Conservation (phyloP, 2,888 invertebrate species). For the Stramonita haemastoma region DNA sequence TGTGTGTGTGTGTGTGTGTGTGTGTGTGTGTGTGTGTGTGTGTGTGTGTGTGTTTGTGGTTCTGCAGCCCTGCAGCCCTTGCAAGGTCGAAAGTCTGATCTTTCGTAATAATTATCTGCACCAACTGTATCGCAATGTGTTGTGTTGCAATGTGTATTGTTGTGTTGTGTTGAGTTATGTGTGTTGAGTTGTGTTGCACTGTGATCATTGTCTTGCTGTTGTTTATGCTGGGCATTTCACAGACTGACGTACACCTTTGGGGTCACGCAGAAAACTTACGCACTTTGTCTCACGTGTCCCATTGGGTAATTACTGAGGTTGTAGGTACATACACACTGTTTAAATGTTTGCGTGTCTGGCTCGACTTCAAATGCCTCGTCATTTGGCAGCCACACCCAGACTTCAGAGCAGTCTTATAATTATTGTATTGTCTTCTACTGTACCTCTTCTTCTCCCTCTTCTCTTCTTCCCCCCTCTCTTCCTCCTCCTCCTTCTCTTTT, state of each 20-base stretch:
- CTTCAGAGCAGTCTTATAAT: not conserved
- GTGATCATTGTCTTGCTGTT: too few relatives aligned
- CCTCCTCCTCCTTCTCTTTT: not conserved
- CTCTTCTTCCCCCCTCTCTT: not conserved
- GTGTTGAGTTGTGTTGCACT: not conserved
- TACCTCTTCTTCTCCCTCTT: not conserved
- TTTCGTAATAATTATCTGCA: not conserved
- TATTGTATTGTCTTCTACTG: too few relatives aligned
- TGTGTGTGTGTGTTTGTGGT: not conserved
- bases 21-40: not conserved
- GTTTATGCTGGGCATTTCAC: too few relatives aligned
- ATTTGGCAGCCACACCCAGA: not conserved
- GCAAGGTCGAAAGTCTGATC: not conserved
- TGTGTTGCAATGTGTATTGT: not conserved
- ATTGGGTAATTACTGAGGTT: not conserved
- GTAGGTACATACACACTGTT: not conserved
- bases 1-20: not conserved
- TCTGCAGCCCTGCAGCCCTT: not conserved
- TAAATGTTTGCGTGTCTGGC: not conserved
- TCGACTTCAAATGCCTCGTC: not conserved
- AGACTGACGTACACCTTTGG: too few relatives aligned
- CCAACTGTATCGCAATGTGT: not conserved
- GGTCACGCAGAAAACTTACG: not conserved
- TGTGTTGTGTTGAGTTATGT: not conserved
- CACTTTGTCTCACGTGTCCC: not conserved